Base-by-base conservation (phyloP, 2,888 invertebrate genomes). In the Notodonta dromedarius region DNA sequence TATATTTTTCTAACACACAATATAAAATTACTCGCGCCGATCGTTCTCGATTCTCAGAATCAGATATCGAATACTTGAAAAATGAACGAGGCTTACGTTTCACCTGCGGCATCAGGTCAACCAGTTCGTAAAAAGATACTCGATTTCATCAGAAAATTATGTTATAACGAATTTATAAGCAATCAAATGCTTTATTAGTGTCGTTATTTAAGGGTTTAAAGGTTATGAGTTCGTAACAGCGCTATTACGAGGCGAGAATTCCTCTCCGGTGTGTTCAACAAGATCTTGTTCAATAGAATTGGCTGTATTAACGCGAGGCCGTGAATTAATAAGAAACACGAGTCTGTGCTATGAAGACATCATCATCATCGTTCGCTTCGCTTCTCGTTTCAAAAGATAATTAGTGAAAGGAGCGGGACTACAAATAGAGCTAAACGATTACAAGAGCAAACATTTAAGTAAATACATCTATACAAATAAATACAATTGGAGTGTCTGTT, bases 141-240 rank as follows among this genome's bases (percentile, higher is more conserved):
- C 16, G 6, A 13, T 5, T 55, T 39, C 14, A 55, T 54, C 44
- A 52, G 53, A 53, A 48, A 39, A 57, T 35, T 14, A 12, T 3
- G 53, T 35, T n/a, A 53, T 12, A 53, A 13, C 42, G 35, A 63
- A n/a, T 64, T 64, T 63, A 61, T 58, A 52, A 35, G 53, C 57
- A 54, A 48, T 56, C 57, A 65, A 50, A 55, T 42, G 57, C 58
- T 62, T 62, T 60, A 59, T 54, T 59, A 51, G 42, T 24, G 50
- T 58, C 56, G 60, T 62, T 58, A 63, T 53, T 55, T 32, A 52
- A 51, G 35, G 57, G 56, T 60, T 65, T 57, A 63, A 58, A 16
- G 57, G 62, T 57, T 58, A 44, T 65, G 59, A 65, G 60, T 52
- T 24, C 32, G 32, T 52, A 52, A 52, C 32, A 52, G 1, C 5